Base-by-base conservation (phyloP, 1,140 invertebrate genomes). In the Scaptodrosophila lebanonensis region DNA sequence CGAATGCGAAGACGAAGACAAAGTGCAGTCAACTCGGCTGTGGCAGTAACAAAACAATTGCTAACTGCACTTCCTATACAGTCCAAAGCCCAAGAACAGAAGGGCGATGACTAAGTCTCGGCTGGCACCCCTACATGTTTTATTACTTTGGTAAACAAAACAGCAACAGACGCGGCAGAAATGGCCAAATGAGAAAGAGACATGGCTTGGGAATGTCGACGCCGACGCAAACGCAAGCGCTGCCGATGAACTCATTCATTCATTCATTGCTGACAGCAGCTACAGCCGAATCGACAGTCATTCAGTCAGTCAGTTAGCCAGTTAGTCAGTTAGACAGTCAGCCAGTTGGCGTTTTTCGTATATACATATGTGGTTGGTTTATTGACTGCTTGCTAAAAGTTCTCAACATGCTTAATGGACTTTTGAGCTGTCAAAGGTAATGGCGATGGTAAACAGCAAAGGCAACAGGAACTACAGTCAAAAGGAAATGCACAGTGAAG, bases 191-290 rank as follows among this genome's bases (percentile, higher is more conserved):
- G 38, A 18, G n/a, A n/a, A n/a, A n/a, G 11, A 20, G 15, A 40
- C 38, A 40, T 18, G 16, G 45, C 20, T 48, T n/a, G n/a, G n/a
- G n/a, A n/a, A n/a, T n/a, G n/a, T n/a, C n/a, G 32, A 22, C 17
- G 44, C 27, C 25, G 45, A 11, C 35, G 45, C n/a, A 16, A 16
- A 40, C 20, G 38, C 38, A 40, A 40, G 13, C 43, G 53, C 54
- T 72, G 64, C 20, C 62, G 62, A 64, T 83, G 75, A 75, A 82
- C 76, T 82, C 70, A 82, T 82, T 83, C 59, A 76, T 44, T 69
- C 29, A 29, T 72, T 71, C 65, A 75, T 75, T 73, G 59, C 73
- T 68, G 48, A 17, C 42, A 45, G 17, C 22, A 20, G 29, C 48
- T 66, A 9, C n/a, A n/a, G n/a, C n/a, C n/a, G n/a, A n/a, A n/a